Base-by-base conservation (phyloP, 2,113 vertebrate genomes). In the Ptyas mucosa region DNA sequence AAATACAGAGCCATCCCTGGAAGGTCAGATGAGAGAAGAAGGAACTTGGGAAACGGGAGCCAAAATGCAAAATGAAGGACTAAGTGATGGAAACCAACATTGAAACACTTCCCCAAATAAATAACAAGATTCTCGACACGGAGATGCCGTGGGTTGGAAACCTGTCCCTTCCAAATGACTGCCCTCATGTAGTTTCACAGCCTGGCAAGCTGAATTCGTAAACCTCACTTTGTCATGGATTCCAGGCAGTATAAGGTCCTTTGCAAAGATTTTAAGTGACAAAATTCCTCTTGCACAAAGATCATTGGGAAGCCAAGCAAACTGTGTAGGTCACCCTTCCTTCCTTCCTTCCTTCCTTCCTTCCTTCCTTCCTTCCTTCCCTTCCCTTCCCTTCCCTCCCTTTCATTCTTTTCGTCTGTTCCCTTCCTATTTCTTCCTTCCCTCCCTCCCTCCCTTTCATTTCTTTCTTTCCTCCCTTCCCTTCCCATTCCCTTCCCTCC, bases 1-100 rank as follows among this genome's bases (percentile, higher is more conserved):
- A 92, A 39, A 0, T 49, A 9, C 89, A 2, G 87, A 2, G 3
- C 90, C 81, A 1, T 18, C 91, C 23, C 89, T 0, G 8, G 96
- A 96, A 96, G 95, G 96, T 95, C 95, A 95, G 0, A 5, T 8
- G 0, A 53, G 24, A 89, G n/a, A 69, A 75, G 26, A 7, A 51
- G n/a, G 7, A 51, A 61, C 87, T 8, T 6, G 26, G 61, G 91
- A 49, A 58, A 94, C 10, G 2, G 0, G 10, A 88, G 91, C 57
- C 89, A 87, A 29, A 87, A 58, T 43, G 15, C 15, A 61, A 69
- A 87, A 89, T 1, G 58, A 53, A 26, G 53, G 0, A 0, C 6
- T 89, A 49, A 86, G 91, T 53, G n/a, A 64, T 92, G 93, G 57
- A 94, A 95, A 85, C 0, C 1, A 94, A 51, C 89, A 39, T 53